Evolutionary conservation across 1,140 invertebrate species (phyloP), one percentile per base, ranked within the genome.

Genomic region (Pseudomyrmex cubaensis): DNA sequence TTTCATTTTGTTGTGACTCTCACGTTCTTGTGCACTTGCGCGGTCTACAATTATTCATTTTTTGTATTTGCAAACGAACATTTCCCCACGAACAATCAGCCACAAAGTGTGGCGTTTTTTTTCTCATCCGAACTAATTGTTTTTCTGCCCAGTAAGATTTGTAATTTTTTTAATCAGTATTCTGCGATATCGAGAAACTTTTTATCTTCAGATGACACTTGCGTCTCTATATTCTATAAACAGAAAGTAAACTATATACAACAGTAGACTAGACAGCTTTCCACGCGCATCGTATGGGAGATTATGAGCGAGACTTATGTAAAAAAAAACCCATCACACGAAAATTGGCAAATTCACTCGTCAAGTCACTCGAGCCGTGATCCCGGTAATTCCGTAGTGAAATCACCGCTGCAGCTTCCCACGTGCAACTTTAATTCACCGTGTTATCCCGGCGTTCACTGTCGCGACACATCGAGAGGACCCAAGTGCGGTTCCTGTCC

Each of bases 401-500:
- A 61, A 74, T 1, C 70, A 66, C 59, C 48, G 57, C 88, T 87
- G 44, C 91, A 90, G 82, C 90, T 89, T 35, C 7, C 35, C 35
- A 93, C 92, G 85, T 95, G 93, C 89, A 90, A 80, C 92, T 95
- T 91, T 84, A 93, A 89, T 82, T 95, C 92, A 87, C 95, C 97
- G 8, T 99, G 98, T 93, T 98, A 96, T 94, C 96, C 96, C 87
- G 98, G 97, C 35, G 98, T 97, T 35, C 95, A 96, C 72, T 99
- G 98, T 93, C 95, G 95, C 46, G 97, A 98, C 82, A 97, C 96
- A 0, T 90, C 95, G 0, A 95, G 95, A 12, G 97, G 97, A 8
- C 95, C 96, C 20, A 94, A 96, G 66, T 98, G 97, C 91, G 97
- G 97, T 9, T 89, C 95, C 3, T 98, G 98, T 94, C 97, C 97